These are phyloP conservation scores for Timandra comae DNA, from an alignment of 2,888 invertebrate genomes.

Conservation along the genomic window DNA sequence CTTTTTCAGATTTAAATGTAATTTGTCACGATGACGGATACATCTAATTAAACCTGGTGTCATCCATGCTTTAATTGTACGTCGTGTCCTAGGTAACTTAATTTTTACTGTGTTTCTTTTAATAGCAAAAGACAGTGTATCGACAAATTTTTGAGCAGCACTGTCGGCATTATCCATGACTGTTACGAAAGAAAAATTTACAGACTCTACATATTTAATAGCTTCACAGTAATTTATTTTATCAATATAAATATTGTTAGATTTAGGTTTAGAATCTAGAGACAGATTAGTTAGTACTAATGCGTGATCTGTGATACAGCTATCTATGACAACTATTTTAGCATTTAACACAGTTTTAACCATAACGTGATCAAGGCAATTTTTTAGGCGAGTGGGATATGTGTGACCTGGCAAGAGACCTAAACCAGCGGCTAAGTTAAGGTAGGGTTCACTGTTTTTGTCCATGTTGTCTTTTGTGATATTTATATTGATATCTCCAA, in stretches of 20 bases:
- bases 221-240: neutral
- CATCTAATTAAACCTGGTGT: too few relatives aligned
- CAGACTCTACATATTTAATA: neutral
- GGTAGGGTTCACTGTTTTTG: neutral
- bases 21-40: too few relatives aligned
- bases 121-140: neutral
- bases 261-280: too few relatives aligned
- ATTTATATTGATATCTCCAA: conserved; percentile 1
- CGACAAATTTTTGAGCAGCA: neutral
- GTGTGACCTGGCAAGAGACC: neutral
- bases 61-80: conserved; percentile 1
- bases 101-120: neutral
- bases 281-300: too few relatives aligned
- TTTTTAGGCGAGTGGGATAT: neutral
- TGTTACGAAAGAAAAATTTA: neutral
- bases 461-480: neutral
- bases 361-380: neutral
- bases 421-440: neutral
- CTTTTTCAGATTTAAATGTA: conserved; percentile 2
- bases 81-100: neutral
- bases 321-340: neutral
- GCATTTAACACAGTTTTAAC: neutral
- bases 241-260: neutral
- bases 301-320: neutral
- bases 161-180: neutral